These are phyloP conservation scores for Scrobipalpa costella DNA, from an alignment of 2,888 invertebrate species.

Conservation along the genomic window DNA sequence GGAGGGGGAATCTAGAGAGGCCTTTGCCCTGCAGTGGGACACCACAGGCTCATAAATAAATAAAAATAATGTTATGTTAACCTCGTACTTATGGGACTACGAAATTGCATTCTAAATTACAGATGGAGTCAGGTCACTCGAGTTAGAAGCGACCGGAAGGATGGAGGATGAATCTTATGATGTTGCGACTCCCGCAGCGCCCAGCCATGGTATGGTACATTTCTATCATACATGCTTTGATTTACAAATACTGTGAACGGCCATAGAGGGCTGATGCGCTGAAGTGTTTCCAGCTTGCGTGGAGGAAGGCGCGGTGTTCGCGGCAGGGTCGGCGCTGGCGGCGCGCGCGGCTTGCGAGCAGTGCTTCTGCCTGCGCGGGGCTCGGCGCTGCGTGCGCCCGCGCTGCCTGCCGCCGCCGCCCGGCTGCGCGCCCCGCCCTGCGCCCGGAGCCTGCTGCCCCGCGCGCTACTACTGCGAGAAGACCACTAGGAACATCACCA, in stretches of 20 bases:
- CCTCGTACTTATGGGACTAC: too few relatives aligned
- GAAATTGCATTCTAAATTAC: constrained; percentile 30
- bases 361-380: constrained; percentile 90
- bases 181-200: constrained; percentile 9
- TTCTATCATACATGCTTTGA: neutral
- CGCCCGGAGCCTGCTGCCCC: constrained; percentile 87
- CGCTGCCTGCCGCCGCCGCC: constrained; percentile 88
- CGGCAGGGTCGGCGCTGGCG: constrained; percentile 91
- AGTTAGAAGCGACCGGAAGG: constrained; percentile 50
- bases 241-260: neutral
- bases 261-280: constrained; percentile 33
- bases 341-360: constrained; percentile 90
- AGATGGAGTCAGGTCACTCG: constrained; percentile 60
- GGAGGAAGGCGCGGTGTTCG: constrained; percentile 86
- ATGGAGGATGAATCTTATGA: constrained; percentile 41
- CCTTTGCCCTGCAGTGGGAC: too few relatives aligned
- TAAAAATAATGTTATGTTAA: too few relatives aligned
- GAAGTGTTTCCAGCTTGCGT: constrained; percentile 83
- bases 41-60: too few relatives aligned
- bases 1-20: too few relatives aligned
- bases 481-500: constrained; percentile 36
- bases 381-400: constrained; percentile 88
- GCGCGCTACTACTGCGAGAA: constrained; percentile 85
- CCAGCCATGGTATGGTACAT: constrained; percentile 24
- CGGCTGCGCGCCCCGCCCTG: constrained; percentile 84